Evolutionary conservation across 2,797 vertebrate species (phyloP).

Genomic region (Tinamus major): DNA sequence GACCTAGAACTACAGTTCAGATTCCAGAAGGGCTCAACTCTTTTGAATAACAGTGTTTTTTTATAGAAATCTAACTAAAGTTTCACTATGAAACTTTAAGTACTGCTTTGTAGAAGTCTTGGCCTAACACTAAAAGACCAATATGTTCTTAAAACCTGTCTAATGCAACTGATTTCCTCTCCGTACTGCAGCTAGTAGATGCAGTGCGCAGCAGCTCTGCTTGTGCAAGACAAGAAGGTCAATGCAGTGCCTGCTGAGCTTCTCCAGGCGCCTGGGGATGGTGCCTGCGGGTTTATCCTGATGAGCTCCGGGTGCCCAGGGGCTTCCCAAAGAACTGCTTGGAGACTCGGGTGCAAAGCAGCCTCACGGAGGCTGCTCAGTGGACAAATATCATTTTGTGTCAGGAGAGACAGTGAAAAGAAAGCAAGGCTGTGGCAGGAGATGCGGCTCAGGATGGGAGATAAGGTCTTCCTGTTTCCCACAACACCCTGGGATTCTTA

Average conservation of each 20-base stretch:
- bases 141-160: not conserved
- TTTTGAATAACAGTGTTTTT: not conserved
- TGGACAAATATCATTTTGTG: not conserved
- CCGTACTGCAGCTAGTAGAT: not conserved
- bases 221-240: not conserved
- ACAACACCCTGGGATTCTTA: constrained; percentile 45
- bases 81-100: not conserved
- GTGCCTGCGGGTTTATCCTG: not conserved
- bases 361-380: not conserved
- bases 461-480: constrained; percentile 64
- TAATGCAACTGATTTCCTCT: not conserved
- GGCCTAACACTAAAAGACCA: not conserved
- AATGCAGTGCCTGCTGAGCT: not conserved
- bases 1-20: not conserved
- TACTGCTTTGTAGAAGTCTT: not conserved
- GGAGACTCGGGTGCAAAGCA: not conserved
- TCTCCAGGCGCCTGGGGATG: not conserved
- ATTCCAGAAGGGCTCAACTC: not conserved
- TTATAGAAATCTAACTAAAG: not conserved
- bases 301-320: fast-evolving
- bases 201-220: not conserved
- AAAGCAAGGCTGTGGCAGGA: not conserved
- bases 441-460: not conserved
- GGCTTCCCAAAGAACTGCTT: not conserved
- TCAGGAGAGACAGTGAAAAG: not conserved